phyloP scores from a whole-genome alignment of 1,140 invertebrate genomes.

The Drosophila lacertosa region DNA sequence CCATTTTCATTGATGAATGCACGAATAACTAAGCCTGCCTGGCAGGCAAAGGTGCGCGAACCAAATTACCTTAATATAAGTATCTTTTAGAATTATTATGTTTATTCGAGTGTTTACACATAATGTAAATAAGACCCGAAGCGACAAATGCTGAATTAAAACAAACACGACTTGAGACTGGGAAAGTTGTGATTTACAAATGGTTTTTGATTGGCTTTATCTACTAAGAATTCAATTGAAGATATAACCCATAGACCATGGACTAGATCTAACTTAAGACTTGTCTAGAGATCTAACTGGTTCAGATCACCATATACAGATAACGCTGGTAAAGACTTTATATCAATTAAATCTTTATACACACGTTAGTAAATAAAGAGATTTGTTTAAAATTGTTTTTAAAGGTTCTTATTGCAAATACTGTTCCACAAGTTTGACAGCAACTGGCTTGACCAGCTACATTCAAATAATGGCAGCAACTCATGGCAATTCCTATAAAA shows the following conservation, averaged over 20 bases:
- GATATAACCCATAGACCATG: no score
- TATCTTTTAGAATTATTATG: conserved; percentile 30
- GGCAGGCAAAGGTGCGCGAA: conserved; percentile 31
- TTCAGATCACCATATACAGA: no score
- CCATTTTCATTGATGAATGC: conserved; percentile 52
- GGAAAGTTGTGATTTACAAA: not conserved
- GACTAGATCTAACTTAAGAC: no score
- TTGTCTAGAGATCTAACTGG: no score
- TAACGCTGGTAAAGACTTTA: no score
- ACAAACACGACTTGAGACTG: not conserved
- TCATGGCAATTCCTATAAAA: conserved; percentile 40
- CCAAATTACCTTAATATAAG: conserved; percentile 22
- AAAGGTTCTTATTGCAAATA: not conserved
- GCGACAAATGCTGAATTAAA: not conserved
- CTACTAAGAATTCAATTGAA: no score
- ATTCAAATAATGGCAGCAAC: conserved; percentile 30
- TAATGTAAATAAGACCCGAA: not conserved
- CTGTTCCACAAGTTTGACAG: not conserved
- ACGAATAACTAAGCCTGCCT: conserved; percentile 40
- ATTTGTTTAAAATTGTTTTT: no score
- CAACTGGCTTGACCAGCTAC: not conserved
- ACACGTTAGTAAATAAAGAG: no score
- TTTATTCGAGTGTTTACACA: not conserved
- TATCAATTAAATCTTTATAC: no score
- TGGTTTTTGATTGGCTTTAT: not conserved